Evolutionary conservation across 2,888 invertebrate species (phyloP).

Genomic region (Deilephila elpenor): DNA sequence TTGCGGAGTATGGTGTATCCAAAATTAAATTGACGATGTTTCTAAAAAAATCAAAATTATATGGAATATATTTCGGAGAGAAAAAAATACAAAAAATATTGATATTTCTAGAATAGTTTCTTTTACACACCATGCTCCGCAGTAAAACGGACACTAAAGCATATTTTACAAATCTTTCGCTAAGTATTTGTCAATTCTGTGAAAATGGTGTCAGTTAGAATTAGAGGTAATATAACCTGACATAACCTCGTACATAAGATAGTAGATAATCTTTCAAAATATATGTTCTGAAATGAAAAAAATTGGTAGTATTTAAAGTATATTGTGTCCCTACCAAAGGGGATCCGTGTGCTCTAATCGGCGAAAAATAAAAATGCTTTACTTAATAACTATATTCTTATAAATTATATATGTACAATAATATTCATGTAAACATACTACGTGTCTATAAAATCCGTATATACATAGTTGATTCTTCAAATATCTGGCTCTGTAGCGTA

Average conservation of each 20-base stretch:
- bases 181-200: conserved; percentile 76
- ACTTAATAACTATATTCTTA: conserved; percentile 83
- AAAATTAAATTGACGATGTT: conserved; percentile 9
- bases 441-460: conserved; percentile 80
- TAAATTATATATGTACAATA: conserved; percentile 83
- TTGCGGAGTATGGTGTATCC: conserved; percentile 41
- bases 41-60: background rate
- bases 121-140: conserved; percentile 18
- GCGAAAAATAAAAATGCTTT: conserved; percentile 82
- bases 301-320: conserved; percentile 64
- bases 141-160: conserved; percentile 24
- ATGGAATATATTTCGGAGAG: background rate
- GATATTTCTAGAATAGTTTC: background rate
- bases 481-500: conserved; percentile 57
- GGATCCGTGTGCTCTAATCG: conserved; percentile 79
- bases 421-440: conserved; percentile 76
- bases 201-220: conserved; percentile 78
- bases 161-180: conserved; percentile 47
- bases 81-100: conserved; percentile 13
- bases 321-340: conserved; percentile 75
- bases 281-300: conserved; percentile 62
- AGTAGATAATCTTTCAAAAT: conserved; percentile 66
- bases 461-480: conserved; percentile 58
- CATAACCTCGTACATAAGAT: conserved; percentile 69
- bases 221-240: conserved; percentile 64